phyloP scores from a whole-genome alignment of 2,113 vertebrate species.

The Galemys pyrenaicus region DNA sequence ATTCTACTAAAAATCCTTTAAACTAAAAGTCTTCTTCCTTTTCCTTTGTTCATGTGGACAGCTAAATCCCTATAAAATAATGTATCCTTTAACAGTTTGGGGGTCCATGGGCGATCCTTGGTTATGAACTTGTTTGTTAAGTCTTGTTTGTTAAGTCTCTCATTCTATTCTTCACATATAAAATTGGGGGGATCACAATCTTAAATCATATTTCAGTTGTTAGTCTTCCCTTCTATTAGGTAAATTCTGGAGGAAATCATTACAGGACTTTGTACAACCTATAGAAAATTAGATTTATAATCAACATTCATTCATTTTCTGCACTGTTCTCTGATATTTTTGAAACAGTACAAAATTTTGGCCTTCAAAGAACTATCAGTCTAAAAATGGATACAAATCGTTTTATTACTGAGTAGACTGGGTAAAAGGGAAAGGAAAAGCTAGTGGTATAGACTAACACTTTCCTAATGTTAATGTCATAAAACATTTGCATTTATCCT shows the following conservation, averaged over 20 bases:
- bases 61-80: no score
- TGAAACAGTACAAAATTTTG: not conserved
- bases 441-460: not conserved
- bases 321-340: not conserved
- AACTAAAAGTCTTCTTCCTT: no score
- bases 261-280: not conserved
- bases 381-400: not conserved
- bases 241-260: not conserved
- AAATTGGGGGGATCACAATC: not conserved
- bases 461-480: not conserved
- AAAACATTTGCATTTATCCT: not conserved
- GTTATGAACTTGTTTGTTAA: no score
- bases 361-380: not conserved
- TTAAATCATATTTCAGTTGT: not conserved
- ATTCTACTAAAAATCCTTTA: no score
- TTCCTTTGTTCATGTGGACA: no score
- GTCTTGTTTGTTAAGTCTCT: no score
- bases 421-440: not conserved
- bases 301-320: not conserved
- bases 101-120: no score
- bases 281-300: constrained; percentile 13
- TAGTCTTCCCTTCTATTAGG: not conserved
- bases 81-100: no score
- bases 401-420: not conserved
- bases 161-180: no score